Percentiles rank a stretch among this genome's conserved stretches.
Evolutionary conservation across 2,113 vertebrate genomes (phyloP).

Genomic region (Ammodramus savannarum): DNA sequence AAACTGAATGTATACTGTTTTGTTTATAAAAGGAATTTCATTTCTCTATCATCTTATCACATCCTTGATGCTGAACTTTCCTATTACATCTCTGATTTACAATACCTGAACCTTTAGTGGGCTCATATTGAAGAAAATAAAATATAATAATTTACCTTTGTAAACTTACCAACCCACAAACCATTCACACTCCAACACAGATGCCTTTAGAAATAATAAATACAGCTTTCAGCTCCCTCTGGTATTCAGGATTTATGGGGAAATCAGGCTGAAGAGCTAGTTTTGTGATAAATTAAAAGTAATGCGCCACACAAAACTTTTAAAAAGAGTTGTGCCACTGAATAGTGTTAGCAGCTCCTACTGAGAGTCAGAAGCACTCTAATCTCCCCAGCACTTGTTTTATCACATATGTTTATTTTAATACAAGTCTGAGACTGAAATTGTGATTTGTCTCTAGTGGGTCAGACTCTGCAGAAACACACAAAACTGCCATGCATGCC

Average conservation of each 20-base stretch:
- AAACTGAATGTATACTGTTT: constrained; percentile 2
- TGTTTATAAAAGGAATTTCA: constrained; percentile 39
- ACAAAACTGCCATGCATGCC: neutral
- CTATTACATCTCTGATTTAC: constrained; percentile 36
- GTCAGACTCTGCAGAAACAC: neutral
- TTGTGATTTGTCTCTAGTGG: neutral
- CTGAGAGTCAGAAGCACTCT: constrained; percentile 22
- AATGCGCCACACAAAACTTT: neutral
- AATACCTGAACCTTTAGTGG: neutral
- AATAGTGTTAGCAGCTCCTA: constrained; percentile 16
- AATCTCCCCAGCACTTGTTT: constrained; percentile 18
- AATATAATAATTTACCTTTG: neutral
- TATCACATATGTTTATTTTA: neutral
- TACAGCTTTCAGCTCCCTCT: neutral
- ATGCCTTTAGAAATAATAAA: neutral
- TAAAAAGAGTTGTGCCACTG: neutral
- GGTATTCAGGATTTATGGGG: neutral
- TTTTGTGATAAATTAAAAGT: neutral
- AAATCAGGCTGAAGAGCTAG: neutral
- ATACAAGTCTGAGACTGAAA: neutral
- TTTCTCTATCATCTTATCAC: constrained; percentile 37
- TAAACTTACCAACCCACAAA: neutral
- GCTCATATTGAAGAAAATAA: neutral
- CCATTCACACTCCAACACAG: neutral
- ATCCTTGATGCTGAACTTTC: neutral